Evolutionary conservation across 2,888 invertebrate genomes (phyloP), one percentile per base, ranked within the genome.

Genomic region (Nezara viridula): DNA sequence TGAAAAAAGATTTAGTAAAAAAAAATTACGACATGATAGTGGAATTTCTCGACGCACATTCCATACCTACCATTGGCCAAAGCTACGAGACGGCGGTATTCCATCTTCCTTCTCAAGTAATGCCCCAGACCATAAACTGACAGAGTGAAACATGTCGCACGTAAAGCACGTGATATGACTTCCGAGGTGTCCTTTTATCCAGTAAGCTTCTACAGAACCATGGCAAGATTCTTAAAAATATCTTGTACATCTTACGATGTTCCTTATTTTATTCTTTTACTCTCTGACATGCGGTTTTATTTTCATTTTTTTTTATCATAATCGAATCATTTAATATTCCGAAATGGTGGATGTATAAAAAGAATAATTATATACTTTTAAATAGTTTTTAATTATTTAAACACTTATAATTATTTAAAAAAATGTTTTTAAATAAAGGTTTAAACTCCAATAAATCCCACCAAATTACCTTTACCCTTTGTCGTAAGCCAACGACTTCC

Each of bases 141-240:
- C 66, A 73, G 60, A 73, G 32, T 73, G 66, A 73, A 73, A 73
- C 66, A 73, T 73, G 66, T 37, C 66, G 66, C 9, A 73, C 66
- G 37, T 19, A 73, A 73, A 37, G 32, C 2, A 73, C 66, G 66
- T 73, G 66, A 73, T 32, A 19, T 37, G 66, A 73, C 66, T 73
- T 73, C 2, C 5, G 4, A 37, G 32, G 19, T 19, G 9, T 7
- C 32, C 21, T 21, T 66, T 73, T 73, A 37, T 73, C 19, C 66
- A 19, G 19, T 73, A 73, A 73, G 37, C 32, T 73, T 73, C 66
- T 37, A 37, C 32, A 73, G 37, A 37, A 37, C n/a, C 66, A 73
- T 73, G 66, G 37, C 19, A 32, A 73, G 32, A 14, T 73, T 73
- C 19, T 73, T 73, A 37, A 19, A 73, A 73, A 73, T 21, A 0